Base-by-base conservation (phyloP, 2,888 invertebrate genomes). In the Sicus ferrugineus region DNA sequence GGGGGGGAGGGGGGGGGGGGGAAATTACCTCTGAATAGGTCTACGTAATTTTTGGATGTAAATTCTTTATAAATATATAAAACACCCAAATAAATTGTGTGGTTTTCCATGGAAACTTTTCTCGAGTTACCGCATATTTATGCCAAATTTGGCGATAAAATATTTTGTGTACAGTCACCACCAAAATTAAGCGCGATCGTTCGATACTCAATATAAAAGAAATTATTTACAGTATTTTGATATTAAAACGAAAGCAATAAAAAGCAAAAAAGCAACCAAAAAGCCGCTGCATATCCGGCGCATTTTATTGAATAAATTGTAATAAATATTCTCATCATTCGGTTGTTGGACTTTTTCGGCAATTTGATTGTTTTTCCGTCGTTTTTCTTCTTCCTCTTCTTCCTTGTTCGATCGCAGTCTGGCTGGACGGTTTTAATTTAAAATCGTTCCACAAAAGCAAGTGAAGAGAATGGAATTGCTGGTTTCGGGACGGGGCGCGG, bases 221-320 rank as follows among this genome's bases (percentile, higher is more conserved):
- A n/a, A n/a, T n/a, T n/a, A n/a, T n/a, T n/a, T n/a, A n/a, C n/a
- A n/a, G 7, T 34, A 34, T 9, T 34, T 34, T 34, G 34, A 7
- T 34, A 14, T 34, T 34, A 7, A 14, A 42, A 16, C 42, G 42
- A 30, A 56, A 54, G 54, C 19, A 21, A 54, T 9, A 26, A 56
- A 30, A 56, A 23, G 14, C 16, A 26, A 56, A 30, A 56, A 30
- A 26, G 30, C 16, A 56, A 30, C 30, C 28, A 6, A 30, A 26
- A 30, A 56, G 9, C 30, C 56, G 56, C 56, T 30, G 56, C 56
- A 56, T 30, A 56, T 56, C 56, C 56, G 56, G 56, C 56, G 30
- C 56, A 56, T n/a, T n/a, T n/a, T n/a, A 38, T 38, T 11, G 38
- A 6, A 38, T 38, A 38, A 42, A 28, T 28, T n/a, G 30, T n/a